Base-by-base conservation (phyloP, 2,797 vertebrate genomes). In the Danionella dracula region DNA sequence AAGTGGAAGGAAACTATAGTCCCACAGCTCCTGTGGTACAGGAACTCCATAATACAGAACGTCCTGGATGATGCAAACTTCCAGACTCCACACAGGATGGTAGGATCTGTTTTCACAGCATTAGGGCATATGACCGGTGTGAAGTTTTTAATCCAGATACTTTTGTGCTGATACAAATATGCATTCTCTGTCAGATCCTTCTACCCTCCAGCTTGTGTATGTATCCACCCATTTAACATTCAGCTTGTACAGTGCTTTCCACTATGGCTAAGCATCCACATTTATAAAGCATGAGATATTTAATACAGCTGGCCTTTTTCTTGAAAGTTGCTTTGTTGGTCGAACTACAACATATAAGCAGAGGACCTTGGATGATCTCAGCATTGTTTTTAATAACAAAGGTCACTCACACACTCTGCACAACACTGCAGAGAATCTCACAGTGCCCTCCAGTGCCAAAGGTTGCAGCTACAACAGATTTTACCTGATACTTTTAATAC, bases 241-340 rank as follows among this genome's bases (percentile, higher is more conserved):
- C n/a, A 27, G 71, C 80, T 84, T 81, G 74, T 80, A 80, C 81
- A 84, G 42, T 83, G 80, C 80, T 83, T 82, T 81, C 86, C 81
- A 81, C 79, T 49, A 69, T 70, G 83, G 81, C 64, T 5, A 68
- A 78, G 75, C 72, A 74, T 38, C 60, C 68, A 40, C 76, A 76
- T 79, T 85, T 85, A 85, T 84, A 74, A 85, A 83, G 81, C 76
- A 66, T 84, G 73, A 84, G 68, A 86, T 69, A 78, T 87, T 86
- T 85, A 78, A 85, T 87, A 86, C 78, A 88, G 73, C 71, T 71
- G 66, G 51, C 57, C 69, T 66, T 66, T 68, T 78, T 69, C 53
- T 53, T 35, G 40, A 40, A 48, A 10, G 57, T 46, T 55, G 57
- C 71, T 75, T 67, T 80, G 73, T 49, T 69, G 70, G 75, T 83